phyloP scores from a whole-genome alignment of 2,888 invertebrate species.

The Heteromyza rotundicornis region DNA sequence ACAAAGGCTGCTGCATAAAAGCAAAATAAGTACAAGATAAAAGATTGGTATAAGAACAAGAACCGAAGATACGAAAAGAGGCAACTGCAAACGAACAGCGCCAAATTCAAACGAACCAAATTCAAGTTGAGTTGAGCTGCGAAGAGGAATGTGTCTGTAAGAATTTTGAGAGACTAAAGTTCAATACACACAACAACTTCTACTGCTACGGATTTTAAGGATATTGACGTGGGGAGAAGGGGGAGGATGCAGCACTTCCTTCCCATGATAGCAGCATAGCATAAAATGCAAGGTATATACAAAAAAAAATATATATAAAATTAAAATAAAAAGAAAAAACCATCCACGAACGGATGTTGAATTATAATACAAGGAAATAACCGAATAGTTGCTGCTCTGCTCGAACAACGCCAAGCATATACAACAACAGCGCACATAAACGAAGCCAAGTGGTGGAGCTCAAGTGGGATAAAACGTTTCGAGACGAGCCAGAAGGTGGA shows the following conservation, averaged over 20 bases:
- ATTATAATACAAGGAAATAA: not conserved
- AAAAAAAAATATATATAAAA: not conserved
- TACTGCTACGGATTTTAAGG: not conserved
- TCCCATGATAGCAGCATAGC: not conserved
- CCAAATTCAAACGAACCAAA: not conserved
- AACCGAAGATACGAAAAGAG: not conserved
- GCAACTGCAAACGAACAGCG: not conserved
- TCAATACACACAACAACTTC: too few relatives aligned
- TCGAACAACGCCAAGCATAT: not conserved
- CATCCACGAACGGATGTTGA: not conserved
- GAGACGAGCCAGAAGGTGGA: not conserved
- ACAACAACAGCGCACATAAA: not conserved
- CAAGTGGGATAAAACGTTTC: not conserved
- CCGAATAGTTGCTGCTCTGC: not conserved
- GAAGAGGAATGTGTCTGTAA: too few relatives aligned
- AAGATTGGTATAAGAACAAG: not conserved
- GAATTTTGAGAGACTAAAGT: too few relatives aligned
- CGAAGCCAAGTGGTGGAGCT: not conserved
- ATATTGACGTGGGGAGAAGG: not conserved
- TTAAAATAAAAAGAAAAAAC: conserved; percentile 6
- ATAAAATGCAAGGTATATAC: not conserved
- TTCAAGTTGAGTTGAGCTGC: too few relatives aligned
- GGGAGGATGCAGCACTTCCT: not conserved
- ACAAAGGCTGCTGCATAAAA: not conserved
- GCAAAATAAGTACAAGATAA: not conserved